Evolutionary conservation across 2,888 invertebrate genomes (phyloP), one percentile per base, ranked within the genome.

Genomic region (Rhamnusium bicolor): DNA sequence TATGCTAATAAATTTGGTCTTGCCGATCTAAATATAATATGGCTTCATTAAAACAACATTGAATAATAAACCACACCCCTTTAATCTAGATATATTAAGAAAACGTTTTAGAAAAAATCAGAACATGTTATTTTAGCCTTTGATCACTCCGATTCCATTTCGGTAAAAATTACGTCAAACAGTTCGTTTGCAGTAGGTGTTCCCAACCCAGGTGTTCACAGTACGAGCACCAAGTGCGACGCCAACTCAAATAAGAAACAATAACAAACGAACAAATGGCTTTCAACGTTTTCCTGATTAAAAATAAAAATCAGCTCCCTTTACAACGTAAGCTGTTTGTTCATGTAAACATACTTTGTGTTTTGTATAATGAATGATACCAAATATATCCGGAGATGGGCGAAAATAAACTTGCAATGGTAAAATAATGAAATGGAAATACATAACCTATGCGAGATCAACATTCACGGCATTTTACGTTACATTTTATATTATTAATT

Each of bases 241-340:
- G 62, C 69, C 69, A 69, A 69, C 69, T 53, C 69, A 29, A 69
- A 61, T 12, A 27, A 60, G 67, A 71, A 71, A 71, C 67, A 71
- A 67, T 71, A 71, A 71, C 67, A 71, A 68, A 62, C 18, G 53
- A 65, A 65, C 65, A 53, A 65, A 65, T 46, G 71, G 62, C 56
- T 70, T 27, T 63, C 18, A 62, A 51, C 47, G 14, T 6, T n/a
- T 14, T 21, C 61, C 61, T 62, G 69, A 69, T 51, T 62, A 32
- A 19, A 61, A 69, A 69, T 53, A 61, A 69, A 69, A 69, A 32
- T 69, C 10, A 29, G 19, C 24, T 14, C 29, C 29, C 54, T 66
- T 27, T 14, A 7, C 18, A 27, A 21, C 18, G 2, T 12, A 19
- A 53, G 29, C 27, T 27, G 56, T 56, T 29, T 29, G 29, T 19